Conservation (phyloP, 1,140 invertebrate species). For the Amphibalanus amphitrite region DNA sequence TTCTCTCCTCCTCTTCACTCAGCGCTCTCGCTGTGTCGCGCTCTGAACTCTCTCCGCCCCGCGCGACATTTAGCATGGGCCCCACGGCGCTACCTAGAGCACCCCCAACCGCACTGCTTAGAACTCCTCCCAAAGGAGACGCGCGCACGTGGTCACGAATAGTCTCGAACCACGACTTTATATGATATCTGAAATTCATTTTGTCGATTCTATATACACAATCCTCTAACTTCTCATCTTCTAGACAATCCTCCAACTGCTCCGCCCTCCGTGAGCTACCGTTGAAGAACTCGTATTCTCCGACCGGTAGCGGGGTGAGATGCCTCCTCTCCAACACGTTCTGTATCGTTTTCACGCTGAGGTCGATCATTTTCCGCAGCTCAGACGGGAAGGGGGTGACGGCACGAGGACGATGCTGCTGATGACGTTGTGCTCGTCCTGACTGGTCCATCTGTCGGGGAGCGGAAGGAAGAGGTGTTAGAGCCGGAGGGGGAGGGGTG, state of each 20-base stretch:
- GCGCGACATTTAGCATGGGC: neutral
- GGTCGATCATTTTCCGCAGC: constrained; percentile 14
- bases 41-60: neutral
- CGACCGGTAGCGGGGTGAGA: constrained; percentile 14
- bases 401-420: neutral
- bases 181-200: neutral
- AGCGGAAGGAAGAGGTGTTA: too few relatives aligned
- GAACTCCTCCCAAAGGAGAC: neutral
- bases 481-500: neutral
- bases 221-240: neutral
- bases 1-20: neutral
- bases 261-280: neutral
- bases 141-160: neutral
- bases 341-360: constrained; percentile 18
- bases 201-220: neutral
- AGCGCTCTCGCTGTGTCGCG: too few relatives aligned
- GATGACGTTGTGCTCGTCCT: neutral
- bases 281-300: constrained; percentile 21
- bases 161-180: neutral
- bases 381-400: neutral
- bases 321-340: constrained; percentile 12
- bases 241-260: neutral
- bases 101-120: neutral
- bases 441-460: neutral
- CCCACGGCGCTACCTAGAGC: neutral